phyloP scores from a whole-genome alignment of 2,888 invertebrate genomes.

The Myathropa florea region DNA sequence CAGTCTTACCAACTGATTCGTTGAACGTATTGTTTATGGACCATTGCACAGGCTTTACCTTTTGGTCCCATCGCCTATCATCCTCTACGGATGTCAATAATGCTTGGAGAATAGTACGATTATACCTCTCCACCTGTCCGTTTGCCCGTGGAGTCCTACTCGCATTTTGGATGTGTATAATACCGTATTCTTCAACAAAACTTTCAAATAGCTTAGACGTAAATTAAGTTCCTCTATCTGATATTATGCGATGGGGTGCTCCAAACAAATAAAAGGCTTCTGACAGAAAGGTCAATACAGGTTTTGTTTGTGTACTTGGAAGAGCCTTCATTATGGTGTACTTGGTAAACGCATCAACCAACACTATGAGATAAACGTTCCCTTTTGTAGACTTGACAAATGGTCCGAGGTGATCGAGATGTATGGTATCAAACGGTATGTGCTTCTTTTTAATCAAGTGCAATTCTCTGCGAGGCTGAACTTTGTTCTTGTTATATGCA shows the following conservation, averaged over 20 bases:
- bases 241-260: slow-evolving; percentile 19
- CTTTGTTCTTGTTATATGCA: slow-evolving; percentile 24
- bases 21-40: slow-evolving; percentile 9
- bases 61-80: slow-evolving; percentile 3
- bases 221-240: slow-evolving; percentile 71
- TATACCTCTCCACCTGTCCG: slow-evolving; percentile 29
- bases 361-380: slow-evolving; percentile 6
- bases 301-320: slow-evolving; percentile 5
- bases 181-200: slow-evolving; percentile 57
- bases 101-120: neutral
- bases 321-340: neutral
- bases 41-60: slow-evolving; percentile 1
- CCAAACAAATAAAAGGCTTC: slow-evolving; percentile 29
- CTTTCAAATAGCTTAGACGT: slow-evolving; percentile 65
- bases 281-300: neutral
- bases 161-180: slow-evolving; percentile 72
- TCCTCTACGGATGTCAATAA: neutral
- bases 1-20: slow-evolving; percentile 8
- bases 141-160: slow-evolving; percentile 71
- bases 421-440: neutral
- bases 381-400: neutral
- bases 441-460: neutral
- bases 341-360: neutral
- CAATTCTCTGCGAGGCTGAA: slow-evolving; percentile 22
- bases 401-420: neutral